These are phyloP conservation scores for Panurus biarmicus DNA, from an alignment of 2,113 vertebrate species.

Conservation along the genomic window DNA sequence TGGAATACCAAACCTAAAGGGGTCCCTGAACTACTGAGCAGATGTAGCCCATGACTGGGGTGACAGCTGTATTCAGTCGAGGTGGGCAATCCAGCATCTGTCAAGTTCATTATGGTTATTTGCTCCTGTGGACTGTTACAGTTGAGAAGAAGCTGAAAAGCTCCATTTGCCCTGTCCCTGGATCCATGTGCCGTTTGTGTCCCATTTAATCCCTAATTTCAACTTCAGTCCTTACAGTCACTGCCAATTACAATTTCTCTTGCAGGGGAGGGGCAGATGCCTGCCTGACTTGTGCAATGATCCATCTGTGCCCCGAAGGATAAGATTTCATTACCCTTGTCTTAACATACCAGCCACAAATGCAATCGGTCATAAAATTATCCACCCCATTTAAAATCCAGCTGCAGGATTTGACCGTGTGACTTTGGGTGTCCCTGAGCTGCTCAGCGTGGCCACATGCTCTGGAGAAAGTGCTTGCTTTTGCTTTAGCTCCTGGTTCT, in stretches of 20 bases:
- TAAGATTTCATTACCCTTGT: slow-evolving; percentile 49
- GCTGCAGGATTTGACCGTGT: neutral
- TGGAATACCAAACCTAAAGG: neutral
- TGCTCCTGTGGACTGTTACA: neutral
- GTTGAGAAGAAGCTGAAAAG: neutral
- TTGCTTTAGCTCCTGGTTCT: neutral
- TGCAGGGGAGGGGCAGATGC: slow-evolving; percentile 14
- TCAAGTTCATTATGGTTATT: neutral
- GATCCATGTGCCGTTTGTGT: neutral
- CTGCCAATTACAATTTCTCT: slow-evolving; percentile 1
- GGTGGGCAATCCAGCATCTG: neutral
- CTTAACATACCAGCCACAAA: slow-evolving; percentile 27
- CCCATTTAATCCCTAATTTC: neutral
- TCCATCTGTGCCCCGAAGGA: slow-evolving; percentile 14
- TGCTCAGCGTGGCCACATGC: neutral
- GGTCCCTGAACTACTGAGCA: neutral
- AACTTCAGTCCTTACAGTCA: neutral
- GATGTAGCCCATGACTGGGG: neutral
- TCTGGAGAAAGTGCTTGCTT: neutral
- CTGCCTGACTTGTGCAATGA: slow-evolving; percentile 28
- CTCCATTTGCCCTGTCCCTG: neutral
- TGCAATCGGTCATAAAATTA: slow-evolving; percentile 13
- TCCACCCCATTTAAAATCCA: slow-evolving; percentile 37
- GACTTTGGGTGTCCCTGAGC: neutral
- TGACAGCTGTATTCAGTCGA: neutral